phyloP scores from a whole-genome alignment of 53 echinoderm and acorn worm genomes.

The Actinopyga echinites region DNA sequence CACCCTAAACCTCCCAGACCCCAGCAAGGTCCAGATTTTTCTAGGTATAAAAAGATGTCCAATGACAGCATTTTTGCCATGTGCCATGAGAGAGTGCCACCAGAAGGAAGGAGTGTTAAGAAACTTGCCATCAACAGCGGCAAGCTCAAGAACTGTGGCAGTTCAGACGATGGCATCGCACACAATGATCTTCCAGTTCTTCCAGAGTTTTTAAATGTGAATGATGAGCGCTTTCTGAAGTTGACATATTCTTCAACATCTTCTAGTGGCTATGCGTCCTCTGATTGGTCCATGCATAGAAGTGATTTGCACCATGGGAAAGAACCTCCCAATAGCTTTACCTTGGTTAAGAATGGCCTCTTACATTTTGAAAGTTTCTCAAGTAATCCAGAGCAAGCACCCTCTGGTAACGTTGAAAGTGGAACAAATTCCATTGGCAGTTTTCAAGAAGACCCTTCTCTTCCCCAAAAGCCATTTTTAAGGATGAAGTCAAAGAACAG shows the following conservation, averaged over 20 bases:
- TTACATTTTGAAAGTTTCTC: too few species aligned
- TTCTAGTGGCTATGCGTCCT: conserved; percentile 14
- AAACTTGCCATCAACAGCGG: neutral
- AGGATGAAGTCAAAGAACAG: neutral
- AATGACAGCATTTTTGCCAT: neutral
- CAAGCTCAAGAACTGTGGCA: too few species aligned
- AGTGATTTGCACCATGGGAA: neutral
- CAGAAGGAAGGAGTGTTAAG: conserved; percentile 6
- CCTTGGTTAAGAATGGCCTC: too few species aligned
- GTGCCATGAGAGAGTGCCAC: conserved; percentile 6
- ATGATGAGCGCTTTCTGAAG: conserved; percentile 6
- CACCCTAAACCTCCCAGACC: conserved; percentile 17
- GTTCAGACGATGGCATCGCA: neutral
- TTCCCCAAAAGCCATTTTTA: neutral
- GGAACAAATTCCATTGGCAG: neutral
- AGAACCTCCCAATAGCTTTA: too few species aligned
- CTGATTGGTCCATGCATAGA: conserved; percentile 1
- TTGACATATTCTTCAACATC: conserved; percentile 6
- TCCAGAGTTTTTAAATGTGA: neutral
- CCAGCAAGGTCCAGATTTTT: neutral
- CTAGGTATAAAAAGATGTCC: neutral
- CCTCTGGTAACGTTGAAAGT: too few species aligned
- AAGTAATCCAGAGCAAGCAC: too few species aligned
- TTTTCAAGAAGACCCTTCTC: neutral
- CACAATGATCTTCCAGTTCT: conserved; percentile 16